Conservation (phyloP, 2,113 vertebrate genomes). For the Rhinopomastus cyanomelas region DNA sequence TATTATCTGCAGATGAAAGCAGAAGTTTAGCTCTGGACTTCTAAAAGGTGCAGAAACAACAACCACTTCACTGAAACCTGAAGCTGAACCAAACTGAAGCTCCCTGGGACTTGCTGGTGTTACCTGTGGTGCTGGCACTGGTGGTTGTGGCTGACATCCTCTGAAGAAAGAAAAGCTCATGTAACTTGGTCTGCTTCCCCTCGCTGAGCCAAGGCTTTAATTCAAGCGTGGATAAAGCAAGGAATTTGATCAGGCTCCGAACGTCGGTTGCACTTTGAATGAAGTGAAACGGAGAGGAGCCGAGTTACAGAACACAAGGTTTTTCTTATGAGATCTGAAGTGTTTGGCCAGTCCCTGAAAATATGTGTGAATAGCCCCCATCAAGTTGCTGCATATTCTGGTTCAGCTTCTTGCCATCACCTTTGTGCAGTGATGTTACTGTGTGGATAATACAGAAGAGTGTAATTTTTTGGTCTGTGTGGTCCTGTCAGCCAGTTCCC, state of each 20-base stretch:
- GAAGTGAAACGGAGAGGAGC: slow-evolving; percentile 11
- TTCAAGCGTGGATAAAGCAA: slow-evolving; percentile 50
- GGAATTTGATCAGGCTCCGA: slow-evolving; percentile 56
- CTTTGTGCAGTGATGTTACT: fast-evolving
- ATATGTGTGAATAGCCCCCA: fast-evolving
- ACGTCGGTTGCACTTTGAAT: not conserved
- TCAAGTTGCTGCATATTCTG: fast-evolving
- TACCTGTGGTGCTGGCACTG: not conserved
- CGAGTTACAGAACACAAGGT: not conserved
- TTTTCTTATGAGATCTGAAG: slow-evolving; percentile 5
- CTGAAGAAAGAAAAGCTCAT: not conserved
- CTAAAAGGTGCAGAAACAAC: not conserved
- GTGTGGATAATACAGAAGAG: not conserved
- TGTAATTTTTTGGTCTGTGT: not conserved
- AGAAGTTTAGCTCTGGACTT: not conserved
- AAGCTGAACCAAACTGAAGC: not conserved
- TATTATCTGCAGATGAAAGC: not conserved
- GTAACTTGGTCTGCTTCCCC: not conserved
- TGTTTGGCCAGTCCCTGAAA: not conserved
- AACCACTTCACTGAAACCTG: not conserved
- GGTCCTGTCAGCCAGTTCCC: not conserved
- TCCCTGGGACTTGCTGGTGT: not conserved
- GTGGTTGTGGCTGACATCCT: not conserved
- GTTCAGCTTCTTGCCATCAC: not conserved
- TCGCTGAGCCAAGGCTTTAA: not conserved